Percentiles rank a stretch among this genome's conserved stretches.
Evolutionary conservation across 2,888 invertebrate genomes (phyloP).

Genomic region (Zygothrica quintamaculata): DNA sequence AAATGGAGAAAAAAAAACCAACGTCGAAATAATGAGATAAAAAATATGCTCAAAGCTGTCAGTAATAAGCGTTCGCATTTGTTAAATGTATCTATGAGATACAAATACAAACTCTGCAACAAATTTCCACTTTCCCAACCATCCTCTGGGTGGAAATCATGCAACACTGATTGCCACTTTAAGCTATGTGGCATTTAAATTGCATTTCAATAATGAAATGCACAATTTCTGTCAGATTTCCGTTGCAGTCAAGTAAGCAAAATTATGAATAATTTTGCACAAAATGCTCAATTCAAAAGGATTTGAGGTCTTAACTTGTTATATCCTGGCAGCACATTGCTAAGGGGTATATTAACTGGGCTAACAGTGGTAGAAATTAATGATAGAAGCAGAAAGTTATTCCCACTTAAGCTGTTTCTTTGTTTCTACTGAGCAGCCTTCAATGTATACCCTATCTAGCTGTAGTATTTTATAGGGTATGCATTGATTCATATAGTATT

Average conservation of each 20-base stretch:
- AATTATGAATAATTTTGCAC: no score
- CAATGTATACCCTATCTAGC: no score
- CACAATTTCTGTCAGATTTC: conserved; percentile 20
- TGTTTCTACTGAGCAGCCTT: no score
- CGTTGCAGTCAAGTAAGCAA: conserved; percentile 36
- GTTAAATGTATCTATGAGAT: conserved; percentile 8
- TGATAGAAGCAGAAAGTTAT: no score
- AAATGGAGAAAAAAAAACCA: conserved; percentile 28
- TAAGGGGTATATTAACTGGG: neutral
- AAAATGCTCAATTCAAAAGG: conserved; percentile 18
- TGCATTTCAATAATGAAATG: conserved; percentile 30
- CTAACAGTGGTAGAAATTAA: no score
- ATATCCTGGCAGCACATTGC: no score
- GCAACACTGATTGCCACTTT: conserved; percentile 9
- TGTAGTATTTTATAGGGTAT: no score
- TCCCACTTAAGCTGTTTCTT: no score
- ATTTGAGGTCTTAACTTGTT: conserved; percentile 30
- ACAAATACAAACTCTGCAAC: conserved; percentile 1
- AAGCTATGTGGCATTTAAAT: conserved; percentile 26
- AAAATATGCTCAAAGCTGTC: conserved; percentile 9
- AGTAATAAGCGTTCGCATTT: conserved; percentile 15
- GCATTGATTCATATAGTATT: no score
- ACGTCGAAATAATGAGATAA: conserved; percentile 30
- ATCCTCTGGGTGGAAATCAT: no score
- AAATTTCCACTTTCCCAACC: no score